phyloP scores from a whole-genome alignment of 2,888 invertebrate genomes.

The Drosophila pseudotalamancana region DNA sequence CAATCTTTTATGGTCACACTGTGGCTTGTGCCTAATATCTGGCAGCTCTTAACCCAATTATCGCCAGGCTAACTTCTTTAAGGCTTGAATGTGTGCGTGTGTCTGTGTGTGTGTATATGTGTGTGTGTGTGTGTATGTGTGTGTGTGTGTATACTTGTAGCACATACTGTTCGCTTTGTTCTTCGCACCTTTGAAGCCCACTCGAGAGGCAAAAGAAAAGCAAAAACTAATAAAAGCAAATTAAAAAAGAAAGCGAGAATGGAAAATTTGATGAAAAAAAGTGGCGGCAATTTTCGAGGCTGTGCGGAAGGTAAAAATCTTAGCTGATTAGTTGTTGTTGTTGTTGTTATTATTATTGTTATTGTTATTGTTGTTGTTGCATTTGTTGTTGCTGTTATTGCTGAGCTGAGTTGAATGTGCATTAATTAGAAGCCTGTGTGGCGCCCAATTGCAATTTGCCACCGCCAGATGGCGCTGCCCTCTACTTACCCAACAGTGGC shows the following conservation, averaged over 20 bases:
- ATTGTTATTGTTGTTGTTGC: constrained; percentile 26
- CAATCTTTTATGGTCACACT: too few species aligned
- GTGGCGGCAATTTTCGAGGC: constrained; percentile 38
- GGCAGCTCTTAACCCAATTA: too few species aligned
- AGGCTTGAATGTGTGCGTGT: too few species aligned
- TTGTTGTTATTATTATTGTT: background rate
- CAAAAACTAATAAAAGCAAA: constrained; percentile 7
- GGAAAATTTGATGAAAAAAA: background rate
- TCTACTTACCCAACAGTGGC: constrained; percentile 90
- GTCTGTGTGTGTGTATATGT: too few species aligned
- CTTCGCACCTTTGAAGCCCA: constrained; percentile 17
- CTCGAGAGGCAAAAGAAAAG: background rate
- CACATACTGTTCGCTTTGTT: background rate
- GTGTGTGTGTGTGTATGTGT: background rate
- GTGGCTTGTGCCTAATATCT: too few species aligned
- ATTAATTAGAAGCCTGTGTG: constrained; percentile 28
- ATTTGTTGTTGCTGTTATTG: constrained; percentile 1
- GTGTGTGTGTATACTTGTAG: constrained; percentile 2
- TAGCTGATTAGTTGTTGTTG: constrained; percentile 53
- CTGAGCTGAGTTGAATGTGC: constrained; percentile 44
- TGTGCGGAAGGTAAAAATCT: constrained; percentile 65
- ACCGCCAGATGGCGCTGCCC: constrained; percentile 23
- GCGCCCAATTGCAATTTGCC: constrained; percentile 6
- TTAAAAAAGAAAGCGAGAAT: background rate
- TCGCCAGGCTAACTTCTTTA: too few species aligned